Conservation (phyloP, 1,140 invertebrate genomes). For the Conus betulinus region DNA sequence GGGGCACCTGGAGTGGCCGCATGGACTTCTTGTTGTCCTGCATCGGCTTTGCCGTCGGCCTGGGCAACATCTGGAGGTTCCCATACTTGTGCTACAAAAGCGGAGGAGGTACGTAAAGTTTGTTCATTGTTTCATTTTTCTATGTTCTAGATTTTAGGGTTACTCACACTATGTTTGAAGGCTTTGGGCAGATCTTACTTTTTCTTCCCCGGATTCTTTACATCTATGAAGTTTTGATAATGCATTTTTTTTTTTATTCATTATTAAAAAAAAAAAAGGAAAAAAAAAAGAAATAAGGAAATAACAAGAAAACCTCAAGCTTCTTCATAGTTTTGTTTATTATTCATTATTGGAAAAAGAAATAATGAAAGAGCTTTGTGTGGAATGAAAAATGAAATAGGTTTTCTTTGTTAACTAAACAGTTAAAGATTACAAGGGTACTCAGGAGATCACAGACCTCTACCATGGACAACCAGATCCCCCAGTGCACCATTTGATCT, state of each 20-base stretch:
- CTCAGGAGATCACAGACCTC: too few relatives aligned
- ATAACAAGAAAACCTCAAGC: too few relatives aligned
- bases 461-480: too few relatives aligned
- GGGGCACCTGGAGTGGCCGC: constrained; percentile 17
- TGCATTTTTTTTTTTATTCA: too few relatives aligned
- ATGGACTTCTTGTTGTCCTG: constrained; percentile 29
- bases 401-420: too few relatives aligned
- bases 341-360: too few relatives aligned
- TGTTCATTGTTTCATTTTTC: neutral
- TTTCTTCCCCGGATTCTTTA: neutral
- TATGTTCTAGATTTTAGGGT: neutral
- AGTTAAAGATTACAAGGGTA: too few relatives aligned
- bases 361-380: too few relatives aligned
- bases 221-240: neutral
- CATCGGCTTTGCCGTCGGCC: constrained; percentile 21
- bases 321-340: too few relatives aligned
- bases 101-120: neutral
- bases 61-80: constrained; percentile 31
- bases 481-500: too few relatives aligned
- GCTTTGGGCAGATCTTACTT: neutral
- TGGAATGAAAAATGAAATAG: too few relatives aligned
- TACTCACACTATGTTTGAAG: neutral
- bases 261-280: neutral
- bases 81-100: constrained; percentile 29
- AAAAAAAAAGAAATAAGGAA: neutral